Conservation (phyloP, 2,797 vertebrate species). For the Amblyopsis hoosieri region DNA sequence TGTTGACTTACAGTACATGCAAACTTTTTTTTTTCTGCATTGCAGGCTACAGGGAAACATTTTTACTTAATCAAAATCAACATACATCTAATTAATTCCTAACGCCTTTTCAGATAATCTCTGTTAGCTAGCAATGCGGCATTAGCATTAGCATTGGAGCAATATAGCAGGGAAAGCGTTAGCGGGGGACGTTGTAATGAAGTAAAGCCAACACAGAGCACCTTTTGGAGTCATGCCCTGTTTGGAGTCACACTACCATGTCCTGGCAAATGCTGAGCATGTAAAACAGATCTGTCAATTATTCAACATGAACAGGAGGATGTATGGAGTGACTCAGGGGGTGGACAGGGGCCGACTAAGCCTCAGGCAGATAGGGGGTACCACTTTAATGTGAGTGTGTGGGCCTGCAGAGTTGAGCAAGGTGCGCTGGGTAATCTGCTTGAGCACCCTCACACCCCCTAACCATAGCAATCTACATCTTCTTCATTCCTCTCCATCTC, state of each 20-base stretch:
- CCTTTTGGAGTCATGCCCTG: slow-evolving; percentile 72
- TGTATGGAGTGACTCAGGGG: slow-evolving; percentile 79
- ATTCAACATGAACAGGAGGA: slow-evolving; percentile 79
- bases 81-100: slow-evolving; percentile 25
- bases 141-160: slow-evolving; percentile 19
- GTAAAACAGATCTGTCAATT: slow-evolving; percentile 83
- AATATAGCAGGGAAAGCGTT: slow-evolving; percentile 57
- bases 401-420: slow-evolving; percentile 76
- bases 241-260: slow-evolving; percentile 80
- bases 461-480: slow-evolving; percentile 22
- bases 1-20: slow-evolving; percentile 52
- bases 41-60: background rate
- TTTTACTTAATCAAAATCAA: too few species aligned
- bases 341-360: slow-evolving; percentile 78
- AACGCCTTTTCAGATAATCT: slow-evolving; percentile 17
- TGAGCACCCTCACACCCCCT: slow-evolving; percentile 37
- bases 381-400: slow-evolving; percentile 79
- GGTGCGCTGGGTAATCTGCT: slow-evolving; percentile 75
- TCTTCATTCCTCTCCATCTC: slow-evolving; percentile 31
- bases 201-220: slow-evolving; percentile 65
- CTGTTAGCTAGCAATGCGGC: too few species aligned
- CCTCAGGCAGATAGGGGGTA: slow-evolving; percentile 78
- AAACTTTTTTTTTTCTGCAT: slow-evolving; percentile 16
- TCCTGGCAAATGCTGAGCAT: slow-evolving; percentile 81
- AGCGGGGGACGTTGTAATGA: slow-evolving; percentile 50